phyloP scores from a whole-genome alignment of 2,797 vertebrate species.

The Allobates femoralis region DNA sequence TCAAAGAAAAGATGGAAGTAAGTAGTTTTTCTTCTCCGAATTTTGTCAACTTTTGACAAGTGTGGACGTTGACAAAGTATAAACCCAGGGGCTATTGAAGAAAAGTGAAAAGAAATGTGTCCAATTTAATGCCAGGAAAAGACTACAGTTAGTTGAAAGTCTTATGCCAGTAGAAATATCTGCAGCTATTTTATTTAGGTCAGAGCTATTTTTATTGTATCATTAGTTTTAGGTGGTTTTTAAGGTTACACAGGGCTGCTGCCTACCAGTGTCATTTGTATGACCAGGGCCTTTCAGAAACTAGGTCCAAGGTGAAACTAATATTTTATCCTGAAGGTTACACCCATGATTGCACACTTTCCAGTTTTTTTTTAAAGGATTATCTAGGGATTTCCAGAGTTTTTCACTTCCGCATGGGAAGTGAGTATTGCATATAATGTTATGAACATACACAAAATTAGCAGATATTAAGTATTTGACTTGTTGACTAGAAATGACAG shows the following conservation, averaged over 20 bases:
- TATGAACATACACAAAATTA: no score
- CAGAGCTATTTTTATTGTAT: background rate
- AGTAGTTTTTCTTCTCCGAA: conserved; percentile 20
- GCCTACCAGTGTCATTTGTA: no score
- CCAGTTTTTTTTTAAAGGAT: no score
- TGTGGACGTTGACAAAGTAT: conserved; percentile 42
- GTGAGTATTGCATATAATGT: no score
- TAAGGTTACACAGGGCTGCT: background rate
- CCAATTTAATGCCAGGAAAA: conserved; percentile 10
- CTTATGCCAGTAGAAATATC: background rate
- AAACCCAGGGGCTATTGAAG: conserved; percentile 21
- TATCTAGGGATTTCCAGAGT: no score
- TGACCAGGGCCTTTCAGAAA: no score
- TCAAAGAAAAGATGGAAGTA: conserved; percentile 12
- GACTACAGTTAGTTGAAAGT: background rate
- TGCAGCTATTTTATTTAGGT: background rate
- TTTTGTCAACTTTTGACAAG: conserved; percentile 28
- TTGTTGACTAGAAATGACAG: no score
- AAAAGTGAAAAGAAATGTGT: conserved; percentile 12
- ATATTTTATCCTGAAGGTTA: no score
- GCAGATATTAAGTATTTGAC: no score
- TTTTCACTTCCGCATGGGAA: no score
- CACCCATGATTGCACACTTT: no score
- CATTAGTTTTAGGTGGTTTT: background rate
- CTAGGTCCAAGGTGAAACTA: no score